Evolutionary conservation across 2,888 invertebrate species (phyloP).

Genomic region (Parnassius apollo): DNA sequence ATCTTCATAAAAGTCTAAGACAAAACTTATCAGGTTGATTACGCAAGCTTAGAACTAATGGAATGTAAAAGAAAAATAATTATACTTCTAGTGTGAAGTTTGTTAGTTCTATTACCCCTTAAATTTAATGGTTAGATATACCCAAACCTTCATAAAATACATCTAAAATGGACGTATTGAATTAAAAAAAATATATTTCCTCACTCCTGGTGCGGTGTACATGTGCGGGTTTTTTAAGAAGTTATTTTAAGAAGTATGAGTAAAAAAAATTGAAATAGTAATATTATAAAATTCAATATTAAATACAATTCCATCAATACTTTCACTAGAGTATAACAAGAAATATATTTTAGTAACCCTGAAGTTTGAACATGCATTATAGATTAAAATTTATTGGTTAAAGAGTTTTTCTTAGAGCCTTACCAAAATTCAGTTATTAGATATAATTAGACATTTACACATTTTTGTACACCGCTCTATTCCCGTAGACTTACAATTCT

Average conservation of each 20-base stretch:
- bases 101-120: constrained; percentile 73
- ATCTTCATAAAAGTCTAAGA: constrained; percentile 36
- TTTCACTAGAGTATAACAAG: constrained; percentile 25
- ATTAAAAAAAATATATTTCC: constrained; percentile 24
- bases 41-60: constrained; percentile 66
- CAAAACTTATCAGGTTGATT: constrained; percentile 53
- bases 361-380: constrained; percentile 6
- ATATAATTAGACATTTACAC: constrained; percentile 5
- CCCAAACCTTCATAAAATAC: constrained; percentile 70
- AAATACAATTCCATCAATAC: constrained; percentile 29
- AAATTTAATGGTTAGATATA: constrained; percentile 69
- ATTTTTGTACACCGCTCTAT: constrained; percentile 9
- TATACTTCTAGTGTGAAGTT: constrained; percentile 43
- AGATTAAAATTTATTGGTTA: constrained; percentile 2
- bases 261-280: too few relatives aligned
- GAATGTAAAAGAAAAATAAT: constrained; percentile 58
- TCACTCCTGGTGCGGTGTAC: constrained; percentile 26
- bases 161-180: constrained; percentile 51
- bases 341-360: constrained; percentile 7
- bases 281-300: constrained; percentile 2
- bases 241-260: background rate
- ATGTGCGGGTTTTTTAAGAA: constrained; percentile 13
- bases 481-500: background rate
- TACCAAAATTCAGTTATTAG: background rate
- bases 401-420: background rate